A percentile compares a stretch with the other conserved stretches of the same genome.
Evolutionary conservation across 2,113 vertebrate species (phyloP).

Genomic region (Amazona vittata): DNA sequence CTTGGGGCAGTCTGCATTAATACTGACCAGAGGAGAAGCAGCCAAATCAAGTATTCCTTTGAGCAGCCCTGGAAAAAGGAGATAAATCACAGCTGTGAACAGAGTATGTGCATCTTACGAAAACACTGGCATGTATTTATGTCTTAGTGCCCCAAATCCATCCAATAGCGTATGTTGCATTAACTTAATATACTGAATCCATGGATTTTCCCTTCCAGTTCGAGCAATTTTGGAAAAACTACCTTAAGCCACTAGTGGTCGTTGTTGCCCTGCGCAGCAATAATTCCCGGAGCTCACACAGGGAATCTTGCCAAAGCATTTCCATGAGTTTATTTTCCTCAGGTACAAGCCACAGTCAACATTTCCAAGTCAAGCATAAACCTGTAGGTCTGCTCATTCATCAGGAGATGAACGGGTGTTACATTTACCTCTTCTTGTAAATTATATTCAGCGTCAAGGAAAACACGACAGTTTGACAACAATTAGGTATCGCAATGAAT

Average conservation of each 20-base stretch:
- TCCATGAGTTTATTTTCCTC: neutral
- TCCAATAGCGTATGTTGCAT: too few relatives aligned
- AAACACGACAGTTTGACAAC: constrained; percentile 3
- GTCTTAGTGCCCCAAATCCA: neutral
- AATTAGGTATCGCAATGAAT: neutral
- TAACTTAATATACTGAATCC: neutral
- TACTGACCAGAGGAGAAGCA: neutral
- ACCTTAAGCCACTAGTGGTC: constrained; percentile 72
- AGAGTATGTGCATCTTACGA: neutral
- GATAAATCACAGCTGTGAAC: neutral
- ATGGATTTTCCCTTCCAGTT: neutral
- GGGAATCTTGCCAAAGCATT: neutral
- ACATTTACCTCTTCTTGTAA: neutral
- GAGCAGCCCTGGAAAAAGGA: neutral
- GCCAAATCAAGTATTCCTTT: neutral
- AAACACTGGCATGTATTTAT: neutral
- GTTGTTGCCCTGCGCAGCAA: constrained; percentile 62
- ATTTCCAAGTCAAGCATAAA: neutral
- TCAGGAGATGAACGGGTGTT: neutral
- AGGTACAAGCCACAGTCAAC: neutral
- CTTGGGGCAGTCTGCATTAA: neutral
- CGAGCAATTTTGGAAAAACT: neutral
- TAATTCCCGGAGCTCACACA: accelerated
- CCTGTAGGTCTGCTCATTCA: neutral
- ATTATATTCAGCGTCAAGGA: neutral